Percentiles rank a stretch among this genome's conserved stretches.
These are phyloP conservation scores for Melanaphis sacchari DNA, from an alignment of 1,140 invertebrate genomes.

Conservation along the genomic window DNA sequence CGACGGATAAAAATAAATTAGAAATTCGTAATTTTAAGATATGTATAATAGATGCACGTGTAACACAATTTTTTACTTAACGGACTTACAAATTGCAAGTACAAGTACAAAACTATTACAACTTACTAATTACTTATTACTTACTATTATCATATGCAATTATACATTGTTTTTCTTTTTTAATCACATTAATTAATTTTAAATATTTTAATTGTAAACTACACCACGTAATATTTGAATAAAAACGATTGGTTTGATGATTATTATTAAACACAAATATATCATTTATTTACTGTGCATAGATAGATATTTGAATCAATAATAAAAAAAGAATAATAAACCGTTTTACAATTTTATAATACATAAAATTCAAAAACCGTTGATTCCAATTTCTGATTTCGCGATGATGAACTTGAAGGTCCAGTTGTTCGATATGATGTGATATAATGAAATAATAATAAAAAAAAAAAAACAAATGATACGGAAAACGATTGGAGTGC, in stretches of 20 bases:
- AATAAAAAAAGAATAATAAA: no score
- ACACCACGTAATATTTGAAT: not conserved
- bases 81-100: not conserved
- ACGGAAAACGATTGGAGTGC: not conserved
- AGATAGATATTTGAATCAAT: no score
- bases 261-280: no score
- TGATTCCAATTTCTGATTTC: not conserved
- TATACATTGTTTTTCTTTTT: not conserved
- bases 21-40: not conserved
- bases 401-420: not conserved
- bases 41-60: not conserved
- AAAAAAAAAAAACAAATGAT: not conserved
- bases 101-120: not conserved
- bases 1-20: not conserved
- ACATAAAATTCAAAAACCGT: not conserved
- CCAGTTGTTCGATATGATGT: not conserved
- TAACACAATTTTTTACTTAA: not conserved
- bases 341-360: no score
- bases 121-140: no score
- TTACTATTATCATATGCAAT: not conserved
- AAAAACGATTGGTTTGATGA: not conserved
- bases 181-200: not conserved
- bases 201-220: not conserved
- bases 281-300: no score
- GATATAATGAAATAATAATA: no score